phyloP scores from a whole-genome alignment of 2,888 invertebrate genomes.

The Catocala fraxini region DNA sequence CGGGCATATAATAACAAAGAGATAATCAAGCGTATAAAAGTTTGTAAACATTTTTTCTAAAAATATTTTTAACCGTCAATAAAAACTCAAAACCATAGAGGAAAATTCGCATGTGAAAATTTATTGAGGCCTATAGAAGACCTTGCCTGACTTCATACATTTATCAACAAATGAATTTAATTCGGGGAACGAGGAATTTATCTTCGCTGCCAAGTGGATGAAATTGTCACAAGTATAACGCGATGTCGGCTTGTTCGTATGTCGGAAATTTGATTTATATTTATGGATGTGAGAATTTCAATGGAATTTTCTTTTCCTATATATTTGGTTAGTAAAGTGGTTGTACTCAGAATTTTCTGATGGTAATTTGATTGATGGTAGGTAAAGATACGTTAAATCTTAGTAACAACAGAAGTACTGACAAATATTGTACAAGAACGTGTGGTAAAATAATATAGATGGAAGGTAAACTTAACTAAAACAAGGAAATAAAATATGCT shows the following conservation, averaged over 20 bases:
- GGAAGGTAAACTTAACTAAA: too few relatives aligned
- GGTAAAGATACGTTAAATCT: too few relatives aligned
- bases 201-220: slow-evolving; percentile 28
- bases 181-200: slow-evolving; percentile 29
- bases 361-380: not conserved
- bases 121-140: slow-evolving; percentile 18
- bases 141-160: slow-evolving; percentile 26
- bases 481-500: too few relatives aligned
- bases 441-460: too few relatives aligned
- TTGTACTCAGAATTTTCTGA: not conserved
- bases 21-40: too few relatives aligned
- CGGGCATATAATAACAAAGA: too few relatives aligned
- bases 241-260: slow-evolving; percentile 11
- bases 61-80: not conserved
- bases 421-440: too few relatives aligned
- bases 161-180: slow-evolving; percentile 40
- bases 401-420: too few relatives aligned
- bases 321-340: not conserved
- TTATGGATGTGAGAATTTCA: slow-evolving; percentile 16
- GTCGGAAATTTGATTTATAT: slow-evolving; percentile 37
- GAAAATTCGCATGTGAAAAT: slow-evolving; percentile 23
- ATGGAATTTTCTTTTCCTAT: slow-evolving; percentile 8
- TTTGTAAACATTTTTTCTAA: too few relatives aligned
- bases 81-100: slow-evolving; percentile 1
- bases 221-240: slow-evolving; percentile 27